A percentile compares a stretch with the other conserved stretches of the same genome.
phyloP scores from a whole-genome alignment of 2,113 vertebrate genomes.

The Hippocampus guttulatus region DNA sequence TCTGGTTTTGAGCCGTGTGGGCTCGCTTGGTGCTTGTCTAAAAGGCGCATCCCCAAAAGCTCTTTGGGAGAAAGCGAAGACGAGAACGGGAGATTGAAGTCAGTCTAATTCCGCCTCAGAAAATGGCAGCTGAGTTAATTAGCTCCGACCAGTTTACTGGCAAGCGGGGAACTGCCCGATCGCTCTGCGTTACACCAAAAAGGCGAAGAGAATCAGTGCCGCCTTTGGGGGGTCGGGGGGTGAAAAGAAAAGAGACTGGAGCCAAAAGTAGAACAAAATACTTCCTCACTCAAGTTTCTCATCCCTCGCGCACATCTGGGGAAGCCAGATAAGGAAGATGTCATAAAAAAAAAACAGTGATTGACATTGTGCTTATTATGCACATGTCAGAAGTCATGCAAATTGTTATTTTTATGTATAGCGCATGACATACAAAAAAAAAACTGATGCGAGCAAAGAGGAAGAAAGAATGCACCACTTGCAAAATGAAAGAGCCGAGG shows the following conservation, averaged over 20 bases:
- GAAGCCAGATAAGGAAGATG: slow-evolving; percentile 44
- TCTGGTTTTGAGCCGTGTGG: slow-evolving; percentile 14
- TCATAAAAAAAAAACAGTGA: slow-evolving; percentile 44
- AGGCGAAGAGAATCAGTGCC: slow-evolving; percentile 26
- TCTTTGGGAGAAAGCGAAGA: slow-evolving; percentile 37
- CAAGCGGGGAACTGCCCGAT: slow-evolving; percentile 51
- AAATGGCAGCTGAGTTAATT: slow-evolving; percentile 61
- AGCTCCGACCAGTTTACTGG: slow-evolving; percentile 55
- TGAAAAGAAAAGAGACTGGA: slow-evolving; percentile 20
- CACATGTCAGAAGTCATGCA: slow-evolving; percentile 29
- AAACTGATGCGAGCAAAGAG: neutral
- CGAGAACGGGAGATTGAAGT: slow-evolving; percentile 52
- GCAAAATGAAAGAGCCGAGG: slow-evolving; percentile 4
- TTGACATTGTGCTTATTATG: slow-evolving; percentile 27
- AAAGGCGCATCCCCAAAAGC: slow-evolving; percentile 31
- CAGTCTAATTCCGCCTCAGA: slow-evolving; percentile 57
- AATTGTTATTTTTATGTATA: slow-evolving; percentile 31
- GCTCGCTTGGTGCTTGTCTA: slow-evolving; percentile 19
- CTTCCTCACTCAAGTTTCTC: slow-evolving; percentile 34
- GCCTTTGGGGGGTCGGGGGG: slow-evolving; percentile 28
- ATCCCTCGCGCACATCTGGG: slow-evolving; percentile 43
- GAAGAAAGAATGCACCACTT: slow-evolving; percentile 6
- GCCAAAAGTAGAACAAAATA: slow-evolving; percentile 32
- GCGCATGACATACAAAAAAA: slow-evolving; percentile 1
- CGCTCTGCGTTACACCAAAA: slow-evolving; percentile 31